These are phyloP conservation scores for Catostomus latipinnis DNA, from an alignment of 2,797 vertebrate genomes.

Conservation along the genomic window DNA sequence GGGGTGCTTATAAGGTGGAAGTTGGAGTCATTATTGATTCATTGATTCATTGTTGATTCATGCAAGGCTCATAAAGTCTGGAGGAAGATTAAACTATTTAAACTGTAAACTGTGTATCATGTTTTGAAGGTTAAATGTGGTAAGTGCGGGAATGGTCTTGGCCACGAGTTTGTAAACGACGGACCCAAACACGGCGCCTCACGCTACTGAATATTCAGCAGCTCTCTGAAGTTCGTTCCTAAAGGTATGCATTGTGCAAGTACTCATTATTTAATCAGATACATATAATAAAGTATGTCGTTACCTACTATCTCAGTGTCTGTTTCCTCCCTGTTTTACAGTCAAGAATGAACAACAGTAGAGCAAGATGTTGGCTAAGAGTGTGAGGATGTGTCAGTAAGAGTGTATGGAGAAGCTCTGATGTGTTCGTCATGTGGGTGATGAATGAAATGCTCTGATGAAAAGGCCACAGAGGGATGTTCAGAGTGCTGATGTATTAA, in stretches of 20 bases:
- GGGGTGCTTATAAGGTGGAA: slow-evolving; percentile 84
- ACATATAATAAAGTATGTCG: too few relatives aligned
- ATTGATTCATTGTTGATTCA: too few relatives aligned
- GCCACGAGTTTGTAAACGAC: slow-evolving; percentile 93
- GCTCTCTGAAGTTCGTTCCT: slow-evolving; percentile 91
- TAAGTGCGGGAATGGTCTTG: slow-evolving; percentile 86
- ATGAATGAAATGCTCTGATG: slow-evolving; percentile 76
- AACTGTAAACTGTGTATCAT: background rate
- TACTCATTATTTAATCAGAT: too few relatives aligned
- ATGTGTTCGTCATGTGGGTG: slow-evolving; percentile 59
- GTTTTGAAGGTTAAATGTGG: slow-evolving; percentile 85
- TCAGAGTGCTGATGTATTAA: slow-evolving; percentile 71
- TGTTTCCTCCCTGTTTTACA: slow-evolving; percentile 48
- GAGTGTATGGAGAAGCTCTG: background rate
- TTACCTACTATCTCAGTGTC: background rate
- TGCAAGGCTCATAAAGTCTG: too few relatives aligned
- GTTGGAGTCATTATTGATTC: too few relatives aligned
- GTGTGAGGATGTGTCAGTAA: background rate
- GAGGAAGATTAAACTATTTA: background rate
- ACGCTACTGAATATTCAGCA: slow-evolving; percentile 99
- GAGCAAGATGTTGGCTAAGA: slow-evolving; percentile 42
- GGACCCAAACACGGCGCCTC: slow-evolving; percentile 85
- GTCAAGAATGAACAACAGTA: slow-evolving; percentile 65
- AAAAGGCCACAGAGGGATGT: slow-evolving; percentile 72
- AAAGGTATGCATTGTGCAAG: slow-evolving; percentile 78